A percentile compares a stretch with the other conserved stretches of the same genome.
Evolutionary conservation across 1,140 invertebrate species (phyloP).

Genomic region (Trichogramma pretiosum): DNA sequence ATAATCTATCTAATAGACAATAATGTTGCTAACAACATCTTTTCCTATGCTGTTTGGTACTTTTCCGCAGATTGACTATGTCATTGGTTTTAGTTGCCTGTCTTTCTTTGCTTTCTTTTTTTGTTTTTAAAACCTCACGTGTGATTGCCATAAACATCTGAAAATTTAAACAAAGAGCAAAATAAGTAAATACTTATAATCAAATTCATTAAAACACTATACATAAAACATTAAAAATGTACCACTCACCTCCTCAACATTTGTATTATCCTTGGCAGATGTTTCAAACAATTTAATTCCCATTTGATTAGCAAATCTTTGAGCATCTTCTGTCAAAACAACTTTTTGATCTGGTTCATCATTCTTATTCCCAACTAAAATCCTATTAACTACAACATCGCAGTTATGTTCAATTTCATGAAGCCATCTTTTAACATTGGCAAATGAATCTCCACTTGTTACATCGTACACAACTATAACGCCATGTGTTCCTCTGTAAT

Average conservation of each 20-base stretch:
- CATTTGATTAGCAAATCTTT: slow-evolving; percentile 95
- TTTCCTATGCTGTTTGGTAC: slow-evolving; percentile 41
- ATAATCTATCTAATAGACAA: slow-evolving; percentile 22
- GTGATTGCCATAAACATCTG: slow-evolving; percentile 72
- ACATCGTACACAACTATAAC: slow-evolving; percentile 99
- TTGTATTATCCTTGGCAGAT: slow-evolving; percentile 97
- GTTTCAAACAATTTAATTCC: slow-evolving; percentile 95
- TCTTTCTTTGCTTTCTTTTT: slow-evolving; percentile 55
- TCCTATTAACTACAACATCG: slow-evolving; percentile 93
- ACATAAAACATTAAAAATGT: slow-evolving; percentile 46
- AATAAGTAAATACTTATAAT: background rate
- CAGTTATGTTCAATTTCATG: slow-evolving; percentile 99
- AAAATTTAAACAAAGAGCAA: slow-evolving; percentile 21
- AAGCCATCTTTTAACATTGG: slow-evolving; percentile 95
- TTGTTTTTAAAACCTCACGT: slow-evolving; percentile 58
- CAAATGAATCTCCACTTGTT: slow-evolving; percentile 96
- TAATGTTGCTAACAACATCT: slow-evolving; percentile 41
- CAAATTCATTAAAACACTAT: background rate
- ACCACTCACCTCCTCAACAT: slow-evolving; percentile 87
- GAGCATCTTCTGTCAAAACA: slow-evolving; percentile 92
- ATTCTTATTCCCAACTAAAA: slow-evolving; percentile 99
- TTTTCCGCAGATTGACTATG: slow-evolving; percentile 47
- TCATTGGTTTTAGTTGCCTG: slow-evolving; percentile 52
- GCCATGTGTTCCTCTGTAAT: slow-evolving; percentile 97
- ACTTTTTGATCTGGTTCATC: slow-evolving; percentile 95